A percentile compares a stretch with the other conserved stretches of the same genome.
Conservation (phyloP, 1,140 invertebrate species). For the Onthophagus taurus region DNA sequence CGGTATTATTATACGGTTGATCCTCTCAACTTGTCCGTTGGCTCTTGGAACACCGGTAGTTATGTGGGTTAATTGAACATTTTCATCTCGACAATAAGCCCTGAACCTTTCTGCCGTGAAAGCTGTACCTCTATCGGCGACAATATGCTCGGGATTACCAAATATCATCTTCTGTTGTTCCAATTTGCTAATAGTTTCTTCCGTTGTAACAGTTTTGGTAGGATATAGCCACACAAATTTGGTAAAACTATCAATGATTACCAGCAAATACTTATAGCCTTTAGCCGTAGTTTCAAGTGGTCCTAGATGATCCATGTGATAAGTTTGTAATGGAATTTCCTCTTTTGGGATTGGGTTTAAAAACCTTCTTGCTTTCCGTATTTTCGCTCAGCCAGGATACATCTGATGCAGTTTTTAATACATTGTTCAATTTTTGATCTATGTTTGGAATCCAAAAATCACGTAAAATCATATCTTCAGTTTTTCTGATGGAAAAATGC, state of each 20-base stretch:
- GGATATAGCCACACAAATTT: conserved; percentile 19
- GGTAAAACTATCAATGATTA: conserved; percentile 30
- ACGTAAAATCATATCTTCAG: conserved; percentile 12
- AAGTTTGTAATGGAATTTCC: background rate
- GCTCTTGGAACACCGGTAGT: conserved; percentile 1
- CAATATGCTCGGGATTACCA: background rate
- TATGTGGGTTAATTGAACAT: background rate
- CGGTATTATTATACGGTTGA: background rate
- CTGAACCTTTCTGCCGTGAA: conserved; percentile 1
- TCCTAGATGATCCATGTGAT: conserved; percentile 5
- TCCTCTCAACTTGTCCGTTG: conserved; percentile 2
- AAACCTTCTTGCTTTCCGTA: conserved; percentile 16
- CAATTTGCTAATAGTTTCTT: background rate
- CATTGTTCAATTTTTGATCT: conserved; percentile 12
- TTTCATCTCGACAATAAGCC: background rate
- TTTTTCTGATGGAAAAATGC: conserved; percentile 24
- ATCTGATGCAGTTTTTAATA: conserved; percentile 22
- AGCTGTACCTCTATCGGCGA: conserved; percentile 9
- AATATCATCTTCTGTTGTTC: background rate
- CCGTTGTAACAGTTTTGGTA: background rate
- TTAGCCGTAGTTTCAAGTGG: conserved; percentile 18
- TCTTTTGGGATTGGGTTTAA: background rate
- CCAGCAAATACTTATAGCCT: conserved; percentile 24
- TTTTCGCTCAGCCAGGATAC: conserved; percentile 30
- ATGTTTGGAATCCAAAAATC: conserved; percentile 21